Percentiles rank a stretch among this genome's conserved stretches.
Conservation (phyloP, 2,113 vertebrate genomes). For the Cnemophilus loriae region DNA sequence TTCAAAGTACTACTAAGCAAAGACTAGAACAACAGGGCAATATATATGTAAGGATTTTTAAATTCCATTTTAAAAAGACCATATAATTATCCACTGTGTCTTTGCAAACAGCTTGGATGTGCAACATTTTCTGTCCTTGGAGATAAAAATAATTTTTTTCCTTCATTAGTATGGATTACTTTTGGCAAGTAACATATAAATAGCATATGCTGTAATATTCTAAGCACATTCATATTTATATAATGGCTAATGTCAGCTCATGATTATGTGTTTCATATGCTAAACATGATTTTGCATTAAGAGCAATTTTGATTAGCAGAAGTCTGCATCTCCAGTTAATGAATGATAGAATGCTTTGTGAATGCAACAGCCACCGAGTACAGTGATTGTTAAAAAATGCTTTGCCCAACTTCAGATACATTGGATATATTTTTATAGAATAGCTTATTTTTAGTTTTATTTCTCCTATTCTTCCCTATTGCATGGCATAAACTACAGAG, state of each 20-base stretch:
- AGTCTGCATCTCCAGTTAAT: not conserved
- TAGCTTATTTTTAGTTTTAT: not conserved
- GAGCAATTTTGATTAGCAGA: constrained; percentile 8
- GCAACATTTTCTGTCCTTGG: not conserved
- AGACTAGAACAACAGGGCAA: not conserved
- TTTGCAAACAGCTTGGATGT: not conserved
- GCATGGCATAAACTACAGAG: not conserved
- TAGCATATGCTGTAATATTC: not conserved
- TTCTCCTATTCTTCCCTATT: not conserved
- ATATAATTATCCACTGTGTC: not conserved
- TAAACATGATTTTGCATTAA: constrained; percentile 3
- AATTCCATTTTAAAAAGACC: not conserved
- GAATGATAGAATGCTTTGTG: not conserved
- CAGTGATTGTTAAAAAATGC: not conserved
- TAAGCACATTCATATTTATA: constrained; percentile 25
- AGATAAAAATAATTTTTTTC: constrained; percentile 5
- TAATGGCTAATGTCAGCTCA: constrained; percentile 10
- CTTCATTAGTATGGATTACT: constrained; percentile 18
- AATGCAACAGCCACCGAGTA: rapidly evolving
- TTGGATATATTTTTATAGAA: not conserved
- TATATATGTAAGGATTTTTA: not conserved
- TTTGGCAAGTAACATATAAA: constrained; percentile 19
- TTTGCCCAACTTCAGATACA: not conserved
- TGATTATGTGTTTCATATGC: constrained; percentile 31
- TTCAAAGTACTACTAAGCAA: not conserved